Percentiles rank a stretch among this genome's conserved stretches.
Conservation (phyloP, 1,140 invertebrate genomes). For the Bursaphelenchus mucronatus region DNA sequence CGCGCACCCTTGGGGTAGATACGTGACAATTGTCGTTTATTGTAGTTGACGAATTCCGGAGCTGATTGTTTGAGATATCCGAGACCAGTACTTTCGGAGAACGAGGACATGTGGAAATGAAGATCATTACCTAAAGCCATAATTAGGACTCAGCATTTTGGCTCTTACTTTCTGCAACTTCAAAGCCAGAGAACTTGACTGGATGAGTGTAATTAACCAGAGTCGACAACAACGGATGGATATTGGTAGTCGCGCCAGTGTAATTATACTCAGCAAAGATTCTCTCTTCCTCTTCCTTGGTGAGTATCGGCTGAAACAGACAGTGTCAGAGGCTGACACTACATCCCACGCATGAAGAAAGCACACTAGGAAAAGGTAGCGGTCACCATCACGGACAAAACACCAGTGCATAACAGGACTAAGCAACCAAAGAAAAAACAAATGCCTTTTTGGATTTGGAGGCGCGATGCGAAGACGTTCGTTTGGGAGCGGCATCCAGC, state of each 20-base stretch:
- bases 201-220: slow-evolving; percentile 99
- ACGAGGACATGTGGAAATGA: slow-evolving; percentile 96
- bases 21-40: slow-evolving; percentile 95
- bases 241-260: slow-evolving; percentile 93
- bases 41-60: slow-evolving; percentile 98
- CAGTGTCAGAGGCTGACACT: background rate
- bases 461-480: slow-evolving; percentile 26
- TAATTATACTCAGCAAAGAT: slow-evolving; percentile 71
- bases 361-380: background rate
- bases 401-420: slow-evolving; percentile 14
- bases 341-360: slow-evolving; percentile 34
- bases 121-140: slow-evolving; percentile 78
- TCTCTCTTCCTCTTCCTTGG: slow-evolving; percentile 67
- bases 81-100: slow-evolving; percentile 89
- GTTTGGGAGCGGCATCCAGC: slow-evolving; percentile 41
- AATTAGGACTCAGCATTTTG: slow-evolving; percentile 2
- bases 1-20: slow-evolving; percentile 98
- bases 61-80: slow-evolving; percentile 89
- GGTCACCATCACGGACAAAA: slow-evolving; percentile 13
- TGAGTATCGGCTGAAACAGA: slow-evolving; percentile 62
- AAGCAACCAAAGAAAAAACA: slow-evolving; percentile 29
- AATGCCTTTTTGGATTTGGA: slow-evolving; percentile 49
- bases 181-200: slow-evolving; percentile 96
- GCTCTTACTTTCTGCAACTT: slow-evolving; percentile 82
- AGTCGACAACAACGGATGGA: slow-evolving; percentile 94